Percentiles rank a stretch among this genome's conserved stretches.
phyloP scores from a whole-genome alignment of 2,113 vertebrate species.

The Fulica atra region DNA sequence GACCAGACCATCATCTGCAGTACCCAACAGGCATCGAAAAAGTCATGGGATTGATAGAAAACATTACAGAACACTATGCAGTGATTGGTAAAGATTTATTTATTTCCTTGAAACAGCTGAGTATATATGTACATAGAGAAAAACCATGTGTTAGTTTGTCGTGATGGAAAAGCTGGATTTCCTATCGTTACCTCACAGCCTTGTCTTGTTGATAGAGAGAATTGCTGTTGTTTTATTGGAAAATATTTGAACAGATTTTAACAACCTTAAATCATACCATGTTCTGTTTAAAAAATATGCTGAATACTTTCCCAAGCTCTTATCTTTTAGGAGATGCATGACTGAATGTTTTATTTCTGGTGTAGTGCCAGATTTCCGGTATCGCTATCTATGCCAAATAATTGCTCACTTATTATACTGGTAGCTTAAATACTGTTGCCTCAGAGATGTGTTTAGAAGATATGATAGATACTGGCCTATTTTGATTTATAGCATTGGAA shows the following conservation, averaged over 20 bases:
- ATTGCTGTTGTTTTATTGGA: background rate
- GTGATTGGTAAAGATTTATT: background rate
- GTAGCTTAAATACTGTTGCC: slow-evolving; percentile 2
- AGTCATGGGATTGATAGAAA: background rate
- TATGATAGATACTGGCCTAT: background rate
- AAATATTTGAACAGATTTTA: slow-evolving; percentile 46
- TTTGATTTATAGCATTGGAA: background rate
- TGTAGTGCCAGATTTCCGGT: background rate
- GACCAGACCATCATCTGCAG: background rate
- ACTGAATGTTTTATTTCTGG: slow-evolving; percentile 20
- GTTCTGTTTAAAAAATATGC: slow-evolving; percentile 35
- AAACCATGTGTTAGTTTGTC: background rate
- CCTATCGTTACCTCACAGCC: background rate
- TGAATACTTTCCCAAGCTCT: background rate
- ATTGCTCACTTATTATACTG: slow-evolving; percentile 47
- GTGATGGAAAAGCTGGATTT: background rate
- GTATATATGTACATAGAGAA: background rate
- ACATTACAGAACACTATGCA: fast-evolving
- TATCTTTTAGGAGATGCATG: background rate
- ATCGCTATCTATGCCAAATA: slow-evolving; percentile 27
- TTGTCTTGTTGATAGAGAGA: background rate
- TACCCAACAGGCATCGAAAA: background rate
- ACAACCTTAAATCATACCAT: background rate
- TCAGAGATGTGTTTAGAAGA: background rate
- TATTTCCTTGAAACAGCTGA: background rate